A percentile compares a stretch with the other conserved stretches of the same genome.
Evolutionary conservation across 2,888 invertebrate species (phyloP).

Genomic region (Pyrochroa serraticornis): DNA sequence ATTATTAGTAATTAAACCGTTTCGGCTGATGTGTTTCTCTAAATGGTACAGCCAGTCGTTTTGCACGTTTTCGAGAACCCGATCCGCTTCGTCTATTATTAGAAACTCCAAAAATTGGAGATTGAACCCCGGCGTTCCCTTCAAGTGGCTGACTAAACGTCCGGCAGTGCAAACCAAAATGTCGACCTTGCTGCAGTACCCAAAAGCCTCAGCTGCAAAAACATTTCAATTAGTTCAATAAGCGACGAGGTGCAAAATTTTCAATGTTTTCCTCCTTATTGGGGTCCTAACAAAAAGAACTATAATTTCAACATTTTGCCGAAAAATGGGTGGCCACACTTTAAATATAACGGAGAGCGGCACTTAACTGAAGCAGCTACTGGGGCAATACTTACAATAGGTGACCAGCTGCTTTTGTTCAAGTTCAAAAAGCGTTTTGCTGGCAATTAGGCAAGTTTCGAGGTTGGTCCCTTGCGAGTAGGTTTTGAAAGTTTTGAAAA

Average conservation of each 20-base stretch:
- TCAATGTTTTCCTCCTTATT: too few relatives aligned
- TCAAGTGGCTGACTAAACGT: conserved; percentile 89
- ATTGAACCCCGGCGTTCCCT: conserved; percentile 79
- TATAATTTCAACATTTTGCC: too few relatives aligned
- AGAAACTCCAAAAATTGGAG: conserved; percentile 75
- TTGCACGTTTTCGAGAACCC: conserved; percentile 89
- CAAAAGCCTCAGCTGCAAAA: conserved; percentile 61
- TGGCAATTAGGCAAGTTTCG: conserved; percentile 72
- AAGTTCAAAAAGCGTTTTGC: conserved; percentile 68
- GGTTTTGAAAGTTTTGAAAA: conserved; percentile 79
- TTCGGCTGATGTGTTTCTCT: conserved; percentile 67
- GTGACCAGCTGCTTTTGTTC: conserved; percentile 71
- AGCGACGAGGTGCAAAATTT: too few relatives aligned
- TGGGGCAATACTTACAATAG: conserved; percentile 55
- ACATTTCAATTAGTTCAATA: conserved; percentile 1
- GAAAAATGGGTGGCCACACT: too few relatives aligned
- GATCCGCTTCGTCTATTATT: conserved; percentile 97
- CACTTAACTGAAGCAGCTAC: too few relatives aligned
- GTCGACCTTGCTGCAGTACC: conserved; percentile 71
- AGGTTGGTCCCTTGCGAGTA: conserved; percentile 72
- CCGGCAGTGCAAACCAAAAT: conserved; percentile 94
- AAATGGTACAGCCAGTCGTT: conserved; percentile 89
- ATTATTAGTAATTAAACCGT: conserved; percentile 33
- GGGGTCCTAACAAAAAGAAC: too few relatives aligned
- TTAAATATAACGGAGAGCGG: too few relatives aligned